Evolutionary conservation across 2,797 vertebrate species (phyloP), one percentile per base, ranked within the genome.

Genomic region (Paratrypauchen microcephalus): DNA sequence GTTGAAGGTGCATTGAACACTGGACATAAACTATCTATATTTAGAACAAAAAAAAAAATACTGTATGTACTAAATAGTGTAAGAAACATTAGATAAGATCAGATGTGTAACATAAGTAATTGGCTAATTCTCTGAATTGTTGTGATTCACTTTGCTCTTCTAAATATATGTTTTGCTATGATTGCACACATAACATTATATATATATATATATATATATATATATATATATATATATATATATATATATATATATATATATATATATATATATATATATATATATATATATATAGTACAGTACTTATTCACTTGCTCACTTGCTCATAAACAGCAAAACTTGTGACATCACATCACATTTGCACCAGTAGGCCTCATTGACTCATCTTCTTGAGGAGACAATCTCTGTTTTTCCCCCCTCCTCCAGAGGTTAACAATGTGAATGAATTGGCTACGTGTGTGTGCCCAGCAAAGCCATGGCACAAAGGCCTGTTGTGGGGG

Each of bases 401-500:
- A 70, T 74, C 50, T 58, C 57, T 48, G 13, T 73, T 67, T 75
- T 68, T 72, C 70, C 70, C 70, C 55, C 11, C 68, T 61, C 71
- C 41, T 82, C 75, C 69, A 82, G 81, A 86, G 83, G 84, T 87
- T 84, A 81, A 72, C 73, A 76, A 80, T 73, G 81, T 85, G 84
- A 86, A 83, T 85, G 82, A 82, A 84, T 81, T 77, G 77, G 66
- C 76, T 73, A 52, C 45, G 65, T 72, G 77, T 87, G 71, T 84
- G 79, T 85, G 71, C 76, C 74, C 77, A 67, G 66, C 74, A 78
- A 78, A 71, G 77, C 81, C 65, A 45, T 60, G 66, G 72, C 82
- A 87, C 80, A 84, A 78, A 87, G 76, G 85, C 73, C 73, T 86
- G 81, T 85, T 72, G 71, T 74, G 84, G 87, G 83, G 78, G 82